Evolutionary conservation across 1,140 invertebrate genomes (phyloP).

Genomic region (Drosophila setifemur): DNA sequence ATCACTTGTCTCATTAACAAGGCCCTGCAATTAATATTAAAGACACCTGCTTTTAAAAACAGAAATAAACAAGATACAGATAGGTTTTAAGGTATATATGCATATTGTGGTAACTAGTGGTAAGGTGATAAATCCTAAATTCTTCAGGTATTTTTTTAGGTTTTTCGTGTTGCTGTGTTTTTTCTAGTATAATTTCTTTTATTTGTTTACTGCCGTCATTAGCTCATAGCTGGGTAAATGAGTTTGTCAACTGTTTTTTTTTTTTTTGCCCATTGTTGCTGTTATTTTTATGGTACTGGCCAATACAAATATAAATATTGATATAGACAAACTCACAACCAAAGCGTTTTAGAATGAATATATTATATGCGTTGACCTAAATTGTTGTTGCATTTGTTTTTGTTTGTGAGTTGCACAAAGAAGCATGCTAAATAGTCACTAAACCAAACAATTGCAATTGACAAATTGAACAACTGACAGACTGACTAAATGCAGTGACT

Average conservation of each 20-base stretch:
- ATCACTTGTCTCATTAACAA: constrained; percentile 40
- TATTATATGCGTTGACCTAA: constrained; percentile 48
- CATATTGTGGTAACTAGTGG: no score
- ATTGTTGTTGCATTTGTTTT: constrained; percentile 27
- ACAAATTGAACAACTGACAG: constrained; percentile 6
- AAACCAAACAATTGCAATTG: constrained; percentile 25
- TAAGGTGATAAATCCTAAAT: no score
- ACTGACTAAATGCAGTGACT: constrained; percentile 30
- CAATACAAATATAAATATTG: constrained; percentile 30
- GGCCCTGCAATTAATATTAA: constrained; percentile 14
- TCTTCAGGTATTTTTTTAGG: no score
- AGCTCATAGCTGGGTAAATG: constrained; percentile 12
- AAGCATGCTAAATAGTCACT: constrained; percentile 45
- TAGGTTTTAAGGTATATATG: no score
- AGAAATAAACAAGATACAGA: no score
- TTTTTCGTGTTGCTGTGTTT: not conserved
- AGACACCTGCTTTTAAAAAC: constrained; percentile 9
- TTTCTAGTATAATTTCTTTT: constrained; percentile 4
- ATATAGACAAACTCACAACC: constrained; percentile 6
- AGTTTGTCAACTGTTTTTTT: constrained; percentile 18
- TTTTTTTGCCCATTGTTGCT: constrained; percentile 2
- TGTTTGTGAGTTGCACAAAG: constrained; percentile 28
- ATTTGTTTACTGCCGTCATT: not conserved
- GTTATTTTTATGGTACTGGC: constrained; percentile 6
- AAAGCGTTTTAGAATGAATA: constrained; percentile 31